These are phyloP conservation scores for Agonopterix heracliana DNA, from an alignment of 2,888 invertebrate species.

Conservation along the genomic window DNA sequence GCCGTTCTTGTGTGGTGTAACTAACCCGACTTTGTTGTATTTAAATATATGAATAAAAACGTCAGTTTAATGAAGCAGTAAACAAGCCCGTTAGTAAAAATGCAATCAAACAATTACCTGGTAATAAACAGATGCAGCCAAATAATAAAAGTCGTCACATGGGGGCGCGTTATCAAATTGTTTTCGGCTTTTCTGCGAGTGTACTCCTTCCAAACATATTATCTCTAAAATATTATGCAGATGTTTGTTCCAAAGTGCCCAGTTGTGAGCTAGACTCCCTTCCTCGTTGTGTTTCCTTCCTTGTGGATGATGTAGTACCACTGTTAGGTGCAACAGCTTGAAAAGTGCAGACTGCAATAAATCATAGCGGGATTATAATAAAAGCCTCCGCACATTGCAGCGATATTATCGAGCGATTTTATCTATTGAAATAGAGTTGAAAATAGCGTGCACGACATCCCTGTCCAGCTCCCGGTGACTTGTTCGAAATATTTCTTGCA, in stretches of 20 bases:
- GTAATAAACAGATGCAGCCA: conserved; percentile 54
- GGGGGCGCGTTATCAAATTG: conserved; percentile 27
- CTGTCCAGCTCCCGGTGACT: no score
- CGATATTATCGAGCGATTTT: no score
- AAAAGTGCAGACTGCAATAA: conserved; percentile 50
- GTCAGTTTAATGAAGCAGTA: no score
- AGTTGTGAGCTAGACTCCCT: conserved; percentile 48
- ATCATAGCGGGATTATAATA: no score
- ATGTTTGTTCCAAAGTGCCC: conserved; percentile 54
- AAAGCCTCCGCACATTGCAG: no score
- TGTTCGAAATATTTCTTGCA: no score
- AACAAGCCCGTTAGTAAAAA: no score
- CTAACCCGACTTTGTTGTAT: no score
- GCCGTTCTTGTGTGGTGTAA: no score
- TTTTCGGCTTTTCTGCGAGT: conserved; percentile 44
- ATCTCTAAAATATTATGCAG: conserved; percentile 54
- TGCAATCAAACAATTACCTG: conserved; percentile 19
- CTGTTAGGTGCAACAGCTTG: conserved; percentile 41
- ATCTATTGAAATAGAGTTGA: no score
- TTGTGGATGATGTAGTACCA: conserved; percentile 56
- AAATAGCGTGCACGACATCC: no score
- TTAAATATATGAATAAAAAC: no score
- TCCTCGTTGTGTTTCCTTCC: conserved; percentile 38
- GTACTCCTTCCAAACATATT: conserved; percentile 45
- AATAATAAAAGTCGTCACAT: conserved; percentile 34